Conservation (phyloP, 2,113 vertebrate species). For the Emydocephalus ijimae region DNA sequence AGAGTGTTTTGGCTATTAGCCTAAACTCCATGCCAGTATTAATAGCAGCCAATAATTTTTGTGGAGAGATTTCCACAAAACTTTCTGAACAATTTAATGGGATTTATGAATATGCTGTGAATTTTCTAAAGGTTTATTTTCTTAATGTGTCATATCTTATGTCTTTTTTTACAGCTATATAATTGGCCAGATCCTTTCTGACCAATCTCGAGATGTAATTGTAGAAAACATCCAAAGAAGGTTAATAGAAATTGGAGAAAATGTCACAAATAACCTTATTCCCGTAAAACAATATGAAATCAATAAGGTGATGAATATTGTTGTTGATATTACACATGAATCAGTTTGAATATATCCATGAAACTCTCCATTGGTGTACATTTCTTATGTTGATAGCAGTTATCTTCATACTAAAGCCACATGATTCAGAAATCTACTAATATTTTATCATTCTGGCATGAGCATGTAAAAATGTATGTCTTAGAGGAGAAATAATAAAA, state of each 20-base stretch:
- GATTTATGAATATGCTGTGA: neutral
- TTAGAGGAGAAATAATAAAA: neutral
- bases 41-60: neutral
- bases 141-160: neutral
- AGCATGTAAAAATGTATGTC: neutral
- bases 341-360: neutral
- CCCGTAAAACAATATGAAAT: slow-evolving; percentile 89
- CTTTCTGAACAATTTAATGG: neutral
- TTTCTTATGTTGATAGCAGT: neutral
- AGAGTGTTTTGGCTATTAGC: neutral
- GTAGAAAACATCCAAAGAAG: slow-evolving; percentile 96
- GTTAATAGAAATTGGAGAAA: slow-evolving; percentile 90
- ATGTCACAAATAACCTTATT: slow-evolving; percentile 77
- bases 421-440: neutral
- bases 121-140: neutral
- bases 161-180: slow-evolving; percentile 78
- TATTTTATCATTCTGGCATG: neutral
- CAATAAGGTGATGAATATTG: slow-evolving; percentile 82
- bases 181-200: slow-evolving; percentile 94
- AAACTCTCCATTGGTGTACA: neutral
- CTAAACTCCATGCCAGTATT: neutral
- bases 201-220: slow-evolving; percentile 88
- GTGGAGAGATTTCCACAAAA: neutral
- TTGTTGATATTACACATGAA: neutral
- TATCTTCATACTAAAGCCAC: neutral